These are phyloP conservation scores for Hemibagrus guttatus DNA, from an alignment of 2,797 vertebrate genomes.

Conservation along the genomic window DNA sequence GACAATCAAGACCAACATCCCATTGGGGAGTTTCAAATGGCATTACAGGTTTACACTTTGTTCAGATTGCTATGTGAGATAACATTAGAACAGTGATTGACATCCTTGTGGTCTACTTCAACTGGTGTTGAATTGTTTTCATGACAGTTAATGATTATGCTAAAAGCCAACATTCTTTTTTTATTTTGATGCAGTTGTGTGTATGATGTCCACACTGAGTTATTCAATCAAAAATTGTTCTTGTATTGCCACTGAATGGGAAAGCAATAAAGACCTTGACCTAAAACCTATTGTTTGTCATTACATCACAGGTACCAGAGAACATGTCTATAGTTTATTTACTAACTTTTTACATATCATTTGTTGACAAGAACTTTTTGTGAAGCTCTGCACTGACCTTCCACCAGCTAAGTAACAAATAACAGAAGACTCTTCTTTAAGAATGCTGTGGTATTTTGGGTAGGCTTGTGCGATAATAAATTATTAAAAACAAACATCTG, in stretches of 20 bases:
- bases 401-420: not conserved
- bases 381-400: not conserved
- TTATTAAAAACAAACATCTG: not conserved
- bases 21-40: not conserved
- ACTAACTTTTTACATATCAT: not conserved
- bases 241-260: not conserved
- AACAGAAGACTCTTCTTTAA: not conserved
- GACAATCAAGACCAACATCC: not conserved
- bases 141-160: not conserved
- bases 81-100: not conserved
- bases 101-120: not conserved
- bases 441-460: not conserved
- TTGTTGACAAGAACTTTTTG: not conserved
- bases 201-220: not conserved
- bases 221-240: not conserved
- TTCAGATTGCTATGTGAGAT: not conserved
- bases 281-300: not conserved
- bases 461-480: not conserved
- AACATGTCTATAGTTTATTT: not conserved
- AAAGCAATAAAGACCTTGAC: not conserved
- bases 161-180: not conserved
- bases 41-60: not conserved
- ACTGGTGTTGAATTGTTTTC: not conserved
- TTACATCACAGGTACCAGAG: not conserved
- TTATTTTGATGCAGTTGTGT: not conserved